These are phyloP conservation scores for Zhengitettix transpicula DNA, from an alignment of 2,888 invertebrate genomes.

Conservation along the genomic window DNA sequence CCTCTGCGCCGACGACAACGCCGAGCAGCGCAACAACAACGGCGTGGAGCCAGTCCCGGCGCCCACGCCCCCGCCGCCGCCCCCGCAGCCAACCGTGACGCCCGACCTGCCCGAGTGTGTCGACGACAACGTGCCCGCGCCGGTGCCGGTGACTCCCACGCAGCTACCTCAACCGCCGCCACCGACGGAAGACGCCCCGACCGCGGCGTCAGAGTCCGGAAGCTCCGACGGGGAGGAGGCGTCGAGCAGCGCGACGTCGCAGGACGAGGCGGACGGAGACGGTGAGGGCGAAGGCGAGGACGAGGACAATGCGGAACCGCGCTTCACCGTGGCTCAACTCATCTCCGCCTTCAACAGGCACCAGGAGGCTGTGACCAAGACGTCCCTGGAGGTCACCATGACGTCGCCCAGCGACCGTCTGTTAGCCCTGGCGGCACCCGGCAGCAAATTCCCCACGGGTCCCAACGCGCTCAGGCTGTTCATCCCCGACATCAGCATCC, in stretches of 20 bases:
- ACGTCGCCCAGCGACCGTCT: too few species aligned
- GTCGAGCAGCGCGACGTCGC: neutral
- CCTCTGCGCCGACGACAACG: neutral
- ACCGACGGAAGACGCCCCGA: slow-evolving; percentile 17
- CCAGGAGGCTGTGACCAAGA: slow-evolving; percentile 27
- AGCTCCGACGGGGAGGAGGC: slow-evolving; percentile 24
- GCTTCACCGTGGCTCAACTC: slow-evolving; percentile 30
- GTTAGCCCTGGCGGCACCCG: neutral
- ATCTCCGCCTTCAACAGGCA: slow-evolving; percentile 31
- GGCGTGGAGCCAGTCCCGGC: neutral
- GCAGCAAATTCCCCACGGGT: slow-evolving; percentile 27
- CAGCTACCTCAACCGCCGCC: slow-evolving; percentile 10
- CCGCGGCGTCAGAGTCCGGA: slow-evolving; percentile 21
- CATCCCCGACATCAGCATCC: slow-evolving; percentile 25
- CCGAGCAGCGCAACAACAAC: neutral
- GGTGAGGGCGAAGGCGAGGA: neutral
- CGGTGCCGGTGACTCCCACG: slow-evolving; percentile 14
- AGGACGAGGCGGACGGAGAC: neutral
- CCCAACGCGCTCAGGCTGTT: slow-evolving; percentile 29
- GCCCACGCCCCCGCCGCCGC: neutral
- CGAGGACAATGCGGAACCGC: slow-evolving; percentile 26
- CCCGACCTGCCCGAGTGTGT: neutral
- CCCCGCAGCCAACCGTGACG: neutral
- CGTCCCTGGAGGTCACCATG: neutral
- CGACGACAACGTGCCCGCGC: neutral